Conservation (phyloP, 2,888 invertebrate species). For the Lingula anatina region DNA sequence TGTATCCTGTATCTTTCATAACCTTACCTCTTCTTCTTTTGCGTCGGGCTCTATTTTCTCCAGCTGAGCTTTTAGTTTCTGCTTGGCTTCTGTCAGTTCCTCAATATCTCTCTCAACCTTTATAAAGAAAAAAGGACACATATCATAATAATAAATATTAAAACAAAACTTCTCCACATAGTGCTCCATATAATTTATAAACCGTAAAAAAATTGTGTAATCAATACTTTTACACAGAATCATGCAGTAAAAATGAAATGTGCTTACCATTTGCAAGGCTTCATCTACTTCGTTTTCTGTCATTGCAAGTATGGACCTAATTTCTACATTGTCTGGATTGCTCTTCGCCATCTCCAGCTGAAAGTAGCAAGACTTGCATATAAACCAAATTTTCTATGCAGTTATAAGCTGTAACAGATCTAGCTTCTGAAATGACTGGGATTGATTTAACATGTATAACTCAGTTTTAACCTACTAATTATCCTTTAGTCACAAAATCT, state of each 20-base stretch:
- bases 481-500: too few species aligned
- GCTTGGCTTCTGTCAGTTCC: constrained; percentile 30
- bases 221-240: too few species aligned
- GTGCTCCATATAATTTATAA: too few species aligned
- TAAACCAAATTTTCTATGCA: too few species aligned
- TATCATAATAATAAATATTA: neutral
- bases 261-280: constrained; percentile 31
- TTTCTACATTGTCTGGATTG: constrained; percentile 34
- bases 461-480: too few species aligned
- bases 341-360: constrained; percentile 34
- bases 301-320: constrained; percentile 41
- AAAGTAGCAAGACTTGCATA: too few species aligned
- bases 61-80: constrained; percentile 27
- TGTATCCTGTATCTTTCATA: too few species aligned
- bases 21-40: constrained; percentile 14
- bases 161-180: too few species aligned
- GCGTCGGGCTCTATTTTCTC: constrained; percentile 12
- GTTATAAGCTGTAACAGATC: too few species aligned
- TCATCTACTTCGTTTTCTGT: constrained; percentile 40
- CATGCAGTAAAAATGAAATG: too few species aligned
- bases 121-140: neutral
- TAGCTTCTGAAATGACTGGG: too few species aligned
- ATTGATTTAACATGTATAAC: too few species aligned
- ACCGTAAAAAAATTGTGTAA: neutral
- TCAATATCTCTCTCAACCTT: constrained; percentile 41